These are phyloP conservation scores for Theocolax elegans DNA, from an alignment of 1,140 invertebrate genomes.

Conservation along the genomic window DNA sequence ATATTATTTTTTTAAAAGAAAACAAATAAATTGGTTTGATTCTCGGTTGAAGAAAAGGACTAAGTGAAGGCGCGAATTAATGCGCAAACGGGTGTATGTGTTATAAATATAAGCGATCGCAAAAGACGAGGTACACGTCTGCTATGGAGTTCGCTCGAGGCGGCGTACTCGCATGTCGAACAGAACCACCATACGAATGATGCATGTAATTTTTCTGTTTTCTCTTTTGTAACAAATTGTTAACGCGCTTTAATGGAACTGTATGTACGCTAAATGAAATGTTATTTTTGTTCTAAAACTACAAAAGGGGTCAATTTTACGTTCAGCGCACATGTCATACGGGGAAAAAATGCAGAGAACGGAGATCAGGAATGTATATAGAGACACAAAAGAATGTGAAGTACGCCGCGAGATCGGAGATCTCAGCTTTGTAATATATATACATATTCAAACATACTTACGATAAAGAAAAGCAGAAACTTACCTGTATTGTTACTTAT, in stretches of 20 bases:
- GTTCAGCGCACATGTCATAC: too few relatives aligned
- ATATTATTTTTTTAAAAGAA: constrained; percentile 21
- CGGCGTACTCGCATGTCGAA: constrained; percentile 34
- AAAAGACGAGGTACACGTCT: background rate
- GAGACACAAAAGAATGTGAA: too few relatives aligned
- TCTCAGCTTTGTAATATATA: constrained; percentile 48
- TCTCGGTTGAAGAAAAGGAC: constrained; percentile 25
- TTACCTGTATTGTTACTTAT: constrained; percentile 53
- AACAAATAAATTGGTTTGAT: constrained; percentile 36
- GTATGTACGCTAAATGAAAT: background rate
- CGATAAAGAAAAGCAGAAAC: constrained; percentile 47
- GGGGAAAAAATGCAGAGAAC: too few relatives aligned
- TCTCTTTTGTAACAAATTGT: too few relatives aligned
- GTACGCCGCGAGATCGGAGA: constrained; percentile 42
- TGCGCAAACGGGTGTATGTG: background rate
- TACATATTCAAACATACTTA: constrained; percentile 46
- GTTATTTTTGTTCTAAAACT: background rate
- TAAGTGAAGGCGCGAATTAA: constrained; percentile 4
- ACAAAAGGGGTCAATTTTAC: too few relatives aligned
- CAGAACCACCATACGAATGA: constrained; percentile 24
- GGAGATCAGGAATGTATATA: too few relatives aligned
- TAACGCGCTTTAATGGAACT: too few relatives aligned
- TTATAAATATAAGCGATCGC: background rate
- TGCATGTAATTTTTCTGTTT: constrained; percentile 26
- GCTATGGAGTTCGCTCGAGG: constrained; percentile 35